These are phyloP conservation scores for Sinocyclocheilus grahami DNA, from an alignment of 2,113 vertebrate genomes.

Conservation along the genomic window DNA sequence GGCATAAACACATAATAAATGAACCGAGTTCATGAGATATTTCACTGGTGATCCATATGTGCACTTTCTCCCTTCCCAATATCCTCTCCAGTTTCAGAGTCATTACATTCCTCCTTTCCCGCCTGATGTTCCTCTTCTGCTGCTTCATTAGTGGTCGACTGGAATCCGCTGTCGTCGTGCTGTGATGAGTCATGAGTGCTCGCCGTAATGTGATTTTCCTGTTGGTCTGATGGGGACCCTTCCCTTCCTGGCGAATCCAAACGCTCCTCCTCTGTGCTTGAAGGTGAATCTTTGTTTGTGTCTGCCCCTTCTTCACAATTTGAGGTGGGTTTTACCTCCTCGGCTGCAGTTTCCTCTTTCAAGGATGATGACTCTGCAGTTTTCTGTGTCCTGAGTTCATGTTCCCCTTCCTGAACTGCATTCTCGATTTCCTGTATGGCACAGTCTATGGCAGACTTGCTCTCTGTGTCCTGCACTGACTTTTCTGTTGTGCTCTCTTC, in stretches of 20 bases:
- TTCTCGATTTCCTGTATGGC: conserved; percentile 49
- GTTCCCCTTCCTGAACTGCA: conserved; percentile 50
- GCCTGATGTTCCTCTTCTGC: conserved; percentile 15
- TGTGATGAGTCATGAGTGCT: conserved; percentile 8
- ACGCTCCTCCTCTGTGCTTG: conserved; percentile 29
- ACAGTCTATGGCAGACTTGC: conserved; percentile 41
- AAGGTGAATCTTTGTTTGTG: neutral
- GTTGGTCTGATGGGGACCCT: neutral
- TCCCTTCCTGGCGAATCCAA: neutral
- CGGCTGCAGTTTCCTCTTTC: neutral
- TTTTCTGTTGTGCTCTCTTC: conserved; percentile 18
- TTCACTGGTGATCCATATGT: conserved; percentile 34
- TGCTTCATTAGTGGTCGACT: conserved; percentile 49
- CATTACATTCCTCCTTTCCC: conserved; percentile 48
- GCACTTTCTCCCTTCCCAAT: conserved; percentile 40
- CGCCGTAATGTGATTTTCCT: conserved; percentile 30
- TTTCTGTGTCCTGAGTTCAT: conserved; percentile 11
- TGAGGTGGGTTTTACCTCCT: neutral
- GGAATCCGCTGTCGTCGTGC: conserved; percentile 55
- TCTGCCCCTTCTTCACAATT: neutral
- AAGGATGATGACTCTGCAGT: neutral
- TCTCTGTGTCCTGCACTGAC: conserved; percentile 42
- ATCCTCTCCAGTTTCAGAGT: conserved; percentile 71
- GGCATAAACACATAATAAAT: neutral
- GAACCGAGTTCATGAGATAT: conserved; percentile 7